Conservation (phyloP, 2,113 vertebrate genomes). For the Cyphomyrus discorhynchus region DNA sequence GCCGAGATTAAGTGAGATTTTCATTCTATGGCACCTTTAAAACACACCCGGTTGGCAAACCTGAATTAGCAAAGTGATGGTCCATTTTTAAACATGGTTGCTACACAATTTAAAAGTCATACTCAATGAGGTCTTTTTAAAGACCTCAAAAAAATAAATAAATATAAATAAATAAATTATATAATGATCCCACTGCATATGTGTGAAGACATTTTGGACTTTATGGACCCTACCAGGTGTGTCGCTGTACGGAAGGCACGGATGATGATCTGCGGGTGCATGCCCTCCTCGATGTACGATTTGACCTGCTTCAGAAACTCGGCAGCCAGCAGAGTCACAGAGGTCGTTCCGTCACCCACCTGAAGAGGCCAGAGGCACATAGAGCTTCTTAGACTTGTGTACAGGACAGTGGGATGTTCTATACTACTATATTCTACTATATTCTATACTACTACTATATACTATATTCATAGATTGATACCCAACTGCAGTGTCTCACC, state of each 20-base stretch:
- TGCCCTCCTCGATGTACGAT: slow-evolving; percentile 85
- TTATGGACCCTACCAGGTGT: slow-evolving; percentile 57
- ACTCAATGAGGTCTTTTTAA: background rate
- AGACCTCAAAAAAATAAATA: too few species aligned
- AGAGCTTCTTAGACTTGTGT: background rate
- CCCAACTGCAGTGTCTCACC: slow-evolving; percentile 53
- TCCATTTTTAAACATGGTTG: background rate
- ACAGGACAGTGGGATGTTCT: background rate
- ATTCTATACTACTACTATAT: too few species aligned
- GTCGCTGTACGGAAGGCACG: slow-evolving; percentile 86
- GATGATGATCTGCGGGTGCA: slow-evolving; percentile 97
- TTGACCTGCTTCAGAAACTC: slow-evolving; percentile 97
- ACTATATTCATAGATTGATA: background rate
- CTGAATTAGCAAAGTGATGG: background rate
- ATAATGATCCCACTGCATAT: too few species aligned
- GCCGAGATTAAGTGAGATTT: background rate
- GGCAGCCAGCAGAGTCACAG: slow-evolving; percentile 85
- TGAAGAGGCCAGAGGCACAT: slow-evolving; percentile 35
- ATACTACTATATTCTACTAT: too few species aligned
- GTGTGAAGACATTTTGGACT: too few species aligned
- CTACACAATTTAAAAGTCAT: background rate
- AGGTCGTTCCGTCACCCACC: slow-evolving; percentile 95
- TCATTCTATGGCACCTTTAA: background rate
- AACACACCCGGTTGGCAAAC: background rate
- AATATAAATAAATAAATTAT: too few species aligned